Conservation (phyloP, 1,140 invertebrate genomes). For the Philotrypesis tridentata region DNA sequence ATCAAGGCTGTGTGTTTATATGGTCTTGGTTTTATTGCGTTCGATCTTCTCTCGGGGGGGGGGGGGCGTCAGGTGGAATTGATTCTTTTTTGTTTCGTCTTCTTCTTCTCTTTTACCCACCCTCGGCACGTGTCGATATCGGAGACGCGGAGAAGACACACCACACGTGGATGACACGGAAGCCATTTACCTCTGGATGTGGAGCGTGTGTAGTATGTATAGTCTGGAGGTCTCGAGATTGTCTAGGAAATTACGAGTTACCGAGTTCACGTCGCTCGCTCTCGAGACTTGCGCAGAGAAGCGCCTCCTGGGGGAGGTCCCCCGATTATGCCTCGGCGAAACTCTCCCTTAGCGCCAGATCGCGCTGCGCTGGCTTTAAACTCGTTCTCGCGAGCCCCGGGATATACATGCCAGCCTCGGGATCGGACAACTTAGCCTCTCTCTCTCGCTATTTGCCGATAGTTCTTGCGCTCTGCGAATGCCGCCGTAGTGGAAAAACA, state of each 20-base stretch:
- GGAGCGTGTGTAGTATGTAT: too few relatives aligned
- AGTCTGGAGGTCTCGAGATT: conserved; percentile 17
- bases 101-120: too few relatives aligned
- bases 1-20: too few relatives aligned
- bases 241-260: conserved; percentile 14
- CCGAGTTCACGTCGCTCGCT: too few relatives aligned
- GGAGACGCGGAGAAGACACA: too few relatives aligned
- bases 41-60: too few relatives aligned
- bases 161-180: not conserved
- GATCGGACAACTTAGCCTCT: not conserved
- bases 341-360: not conserved
- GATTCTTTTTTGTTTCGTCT: too few relatives aligned
- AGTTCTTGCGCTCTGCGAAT: not conserved
- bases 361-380: not conserved
- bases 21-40: too few relatives aligned
- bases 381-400: not conserved
- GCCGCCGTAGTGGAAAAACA: not conserved
- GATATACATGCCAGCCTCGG: not conserved
- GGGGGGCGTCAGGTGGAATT: too few relatives aligned
- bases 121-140: too few relatives aligned
- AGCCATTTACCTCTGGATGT: not conserved
- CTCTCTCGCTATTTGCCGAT: not conserved
- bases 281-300: not conserved
- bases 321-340: conserved; percentile 15
- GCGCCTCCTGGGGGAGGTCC: not conserved